Conservation (phyloP, 2,888 invertebrate genomes). For the Macrostomum cliftonense region DNA sequence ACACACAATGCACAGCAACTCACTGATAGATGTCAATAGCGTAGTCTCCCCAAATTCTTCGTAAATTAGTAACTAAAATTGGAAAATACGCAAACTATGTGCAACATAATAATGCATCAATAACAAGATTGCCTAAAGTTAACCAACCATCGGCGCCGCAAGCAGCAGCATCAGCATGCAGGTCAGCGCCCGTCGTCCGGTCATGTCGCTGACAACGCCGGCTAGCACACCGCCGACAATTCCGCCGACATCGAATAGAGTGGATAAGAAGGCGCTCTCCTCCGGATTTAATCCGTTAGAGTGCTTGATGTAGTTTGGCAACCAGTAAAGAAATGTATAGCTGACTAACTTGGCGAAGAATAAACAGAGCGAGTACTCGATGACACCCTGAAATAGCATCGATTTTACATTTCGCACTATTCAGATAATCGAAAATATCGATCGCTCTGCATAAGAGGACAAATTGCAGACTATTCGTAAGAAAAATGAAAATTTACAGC, state of each 20-base stretch:
- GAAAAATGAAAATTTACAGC: too few relatives aligned
- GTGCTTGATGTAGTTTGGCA: conserved; percentile 59
- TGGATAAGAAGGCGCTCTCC: conserved; percentile 36
- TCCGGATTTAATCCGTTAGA: conserved; percentile 19
- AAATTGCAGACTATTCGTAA: too few relatives aligned
- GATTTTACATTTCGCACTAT: too few relatives aligned
- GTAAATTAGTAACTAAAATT: too few relatives aligned
- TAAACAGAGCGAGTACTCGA: conserved; percentile 73
- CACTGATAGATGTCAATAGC: too few relatives aligned
- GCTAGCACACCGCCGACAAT: conserved; percentile 70
- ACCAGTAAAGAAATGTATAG: conserved; percentile 89
- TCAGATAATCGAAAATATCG: too few relatives aligned
- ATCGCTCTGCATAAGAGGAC: too few relatives aligned
- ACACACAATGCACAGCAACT: too few relatives aligned
- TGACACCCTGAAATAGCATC: conserved; percentile 56
- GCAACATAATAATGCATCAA: too few relatives aligned
- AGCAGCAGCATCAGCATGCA: conserved; percentile 60
- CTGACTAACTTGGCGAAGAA: conserved; percentile 90
- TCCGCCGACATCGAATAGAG: conserved; percentile 52
- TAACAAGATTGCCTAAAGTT: too few relatives aligned
- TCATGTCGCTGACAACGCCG: conserved; percentile 63
- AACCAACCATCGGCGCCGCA: conserved; percentile 50
- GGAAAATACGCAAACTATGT: too few relatives aligned
- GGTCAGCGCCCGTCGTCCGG: conserved; percentile 64
- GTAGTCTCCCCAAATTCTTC: too few relatives aligned